Base-by-base conservation (phyloP, 2,113 vertebrate species). In the Ceuthmochares aereus region DNA sequence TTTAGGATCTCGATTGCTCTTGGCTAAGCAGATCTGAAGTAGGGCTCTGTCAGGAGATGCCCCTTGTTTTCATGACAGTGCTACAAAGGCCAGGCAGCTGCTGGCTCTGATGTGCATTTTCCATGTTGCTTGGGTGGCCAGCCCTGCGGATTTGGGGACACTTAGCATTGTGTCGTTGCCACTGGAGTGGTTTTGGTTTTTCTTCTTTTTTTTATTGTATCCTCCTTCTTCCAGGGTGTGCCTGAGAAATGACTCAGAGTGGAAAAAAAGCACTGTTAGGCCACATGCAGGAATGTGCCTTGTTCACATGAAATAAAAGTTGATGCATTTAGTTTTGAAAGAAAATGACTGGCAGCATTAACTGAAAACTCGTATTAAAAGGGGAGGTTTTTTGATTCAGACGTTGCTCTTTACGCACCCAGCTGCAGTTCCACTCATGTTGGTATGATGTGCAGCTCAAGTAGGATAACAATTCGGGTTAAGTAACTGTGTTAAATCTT, bases 151-250 rank as follows among this genome's bases (percentile, higher is more conserved):
- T 68, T 3, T 84, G 76, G 85, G n/a, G 6, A 74, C 87, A 64
- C 68, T 74, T 89, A 74, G 32, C 4, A 5, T 89, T 87, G 72
- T 88, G 56, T 84, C 58, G 54, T 66, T 94, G 76, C 95, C 62
- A 62, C 77, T 32, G 22, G 14, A 72, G 21, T 64, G 2, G 10
- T 10, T 56, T 56, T 68, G 2, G 17, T 32, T 3, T 19, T 19
- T 9, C 7, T 7, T 23, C 12, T 5, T 54, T 3, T 54, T 32
- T 77, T 81, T 64, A 16, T 92, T 93, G 64, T 56, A 63, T 67
- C 68, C 36, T 82, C 5, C 43, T 79, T 1, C 78, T 93, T 90
- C 60, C 43, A 95, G 96, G 93, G 95, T 96, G 96, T 95, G 92
- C 83, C 90, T 20, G 36, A 45, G 66, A 21, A 89, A 89, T 96